These are phyloP conservation scores for Anneissia japonica DNA, from an alignment of 35 echinoderm and acorn worm genomes.

Conservation along the genomic window DNA sequence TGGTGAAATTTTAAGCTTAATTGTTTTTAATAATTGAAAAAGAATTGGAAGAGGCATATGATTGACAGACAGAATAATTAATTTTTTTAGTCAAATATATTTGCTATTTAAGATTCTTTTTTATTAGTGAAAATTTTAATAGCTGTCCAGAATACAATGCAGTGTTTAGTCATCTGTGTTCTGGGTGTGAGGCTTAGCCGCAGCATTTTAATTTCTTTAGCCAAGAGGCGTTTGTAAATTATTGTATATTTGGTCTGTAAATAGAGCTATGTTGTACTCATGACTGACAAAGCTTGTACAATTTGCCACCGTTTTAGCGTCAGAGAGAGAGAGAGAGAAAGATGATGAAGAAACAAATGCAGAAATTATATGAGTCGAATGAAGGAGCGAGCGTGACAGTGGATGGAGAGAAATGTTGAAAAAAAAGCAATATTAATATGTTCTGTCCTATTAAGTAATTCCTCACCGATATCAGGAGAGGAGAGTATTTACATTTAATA, in stretches of 20 bases:
- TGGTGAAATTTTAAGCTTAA: not conserved
- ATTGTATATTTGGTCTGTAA: slow-evolving; percentile 2
- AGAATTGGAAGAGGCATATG: no score
- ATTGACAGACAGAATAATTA: no score
- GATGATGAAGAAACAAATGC: not conserved
- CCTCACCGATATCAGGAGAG: no score
- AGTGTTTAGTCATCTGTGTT: not conserved
- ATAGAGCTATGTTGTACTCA: not conserved
- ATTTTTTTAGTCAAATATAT: not conserved
- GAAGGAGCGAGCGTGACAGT: not conserved
- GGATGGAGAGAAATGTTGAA: not conserved
- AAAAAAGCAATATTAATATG: not conserved
- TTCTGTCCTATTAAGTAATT: not conserved
- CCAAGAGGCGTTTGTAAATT: not conserved
- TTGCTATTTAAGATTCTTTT: not conserved
- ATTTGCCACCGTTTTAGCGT: not conserved
- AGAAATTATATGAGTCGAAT: not conserved
- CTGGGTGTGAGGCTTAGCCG: not conserved
- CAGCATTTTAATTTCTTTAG: not conserved
- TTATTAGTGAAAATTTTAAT: not conserved
- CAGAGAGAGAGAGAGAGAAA: not conserved
- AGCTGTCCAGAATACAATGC: not conserved
- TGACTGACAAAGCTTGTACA: not conserved
- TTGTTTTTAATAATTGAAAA: no score
- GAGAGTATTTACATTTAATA: no score